Conservation (phyloP, 2,888 invertebrate species). For the Argyra leucocephala region DNA sequence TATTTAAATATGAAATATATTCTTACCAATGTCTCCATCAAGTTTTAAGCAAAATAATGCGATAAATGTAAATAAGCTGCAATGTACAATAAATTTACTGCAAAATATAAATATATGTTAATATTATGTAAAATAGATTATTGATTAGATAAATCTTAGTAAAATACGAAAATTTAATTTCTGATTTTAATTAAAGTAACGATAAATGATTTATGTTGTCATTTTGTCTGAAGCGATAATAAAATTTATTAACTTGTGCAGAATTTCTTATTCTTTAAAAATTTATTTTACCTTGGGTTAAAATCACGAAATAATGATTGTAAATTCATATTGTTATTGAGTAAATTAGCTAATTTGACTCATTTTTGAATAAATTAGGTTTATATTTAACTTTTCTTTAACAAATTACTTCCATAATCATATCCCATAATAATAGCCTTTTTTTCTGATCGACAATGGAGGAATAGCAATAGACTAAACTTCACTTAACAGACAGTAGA, state of each 20-base stretch:
- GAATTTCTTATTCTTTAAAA: slow-evolving; percentile 1
- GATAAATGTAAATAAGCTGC: slow-evolving; percentile 84
- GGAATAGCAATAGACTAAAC: too few species aligned
- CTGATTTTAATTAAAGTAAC: too few species aligned
- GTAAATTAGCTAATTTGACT: background rate
- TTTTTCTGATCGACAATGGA: too few species aligned
- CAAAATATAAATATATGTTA: slow-evolving; percentile 32
- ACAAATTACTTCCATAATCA: background rate
- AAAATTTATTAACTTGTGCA: background rate
- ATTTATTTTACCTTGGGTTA: slow-evolving; percentile 68
- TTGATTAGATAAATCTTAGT: slow-evolving; percentile 15
- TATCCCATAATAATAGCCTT: too few species aligned
- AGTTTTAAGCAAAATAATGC: slow-evolving; percentile 80
- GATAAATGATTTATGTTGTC: background rate
- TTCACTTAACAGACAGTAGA: too few species aligned
- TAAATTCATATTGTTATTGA: slow-evolving; percentile 58
- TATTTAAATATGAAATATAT: background rate
- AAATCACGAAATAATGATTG: slow-evolving; percentile 84
- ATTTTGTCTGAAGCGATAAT: background rate
- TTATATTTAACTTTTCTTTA: too few species aligned
- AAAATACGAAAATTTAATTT: background rate
- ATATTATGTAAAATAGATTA: too few species aligned
- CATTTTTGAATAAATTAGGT: background rate
- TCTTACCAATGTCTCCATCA: slow-evolving; percentile 62
- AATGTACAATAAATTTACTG: slow-evolving; percentile 96